Conservation (phyloP, 2,797 vertebrate species). For the Lacerta bilineata region DNA sequence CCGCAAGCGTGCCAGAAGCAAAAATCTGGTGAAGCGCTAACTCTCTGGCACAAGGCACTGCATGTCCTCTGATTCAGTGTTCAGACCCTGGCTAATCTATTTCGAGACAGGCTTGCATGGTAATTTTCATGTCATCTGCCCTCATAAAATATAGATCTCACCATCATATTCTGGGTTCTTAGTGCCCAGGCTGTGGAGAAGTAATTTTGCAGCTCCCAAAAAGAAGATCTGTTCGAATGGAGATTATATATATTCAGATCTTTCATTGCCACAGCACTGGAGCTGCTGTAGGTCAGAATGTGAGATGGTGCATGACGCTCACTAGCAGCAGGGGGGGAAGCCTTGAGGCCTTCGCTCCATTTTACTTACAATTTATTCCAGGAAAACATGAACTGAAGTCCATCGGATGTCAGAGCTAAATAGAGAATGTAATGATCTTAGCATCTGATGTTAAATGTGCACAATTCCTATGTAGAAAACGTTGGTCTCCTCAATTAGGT, state of each 20-base stretch:
- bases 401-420: constrained; percentile 5
- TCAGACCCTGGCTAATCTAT: constrained; percentile 11
- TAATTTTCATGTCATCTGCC: constrained; percentile 44
- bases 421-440: constrained; percentile 31
- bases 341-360: not conserved
- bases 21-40: constrained; percentile 54
- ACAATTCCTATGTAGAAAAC: constrained; percentile 8
- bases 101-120: constrained; percentile 21
- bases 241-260: not conserved
- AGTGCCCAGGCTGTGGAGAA: not conserved
- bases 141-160: constrained; percentile 43
- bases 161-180: constrained; percentile 17
- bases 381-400: constrained; percentile 20
- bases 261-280: not conserved
- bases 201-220: constrained; percentile 40
- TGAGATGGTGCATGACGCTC: not conserved
- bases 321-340: not conserved
- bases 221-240: constrained; percentile 17
- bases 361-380: constrained; percentile 33
- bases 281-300: not conserved
- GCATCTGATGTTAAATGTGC: constrained; percentile 10
- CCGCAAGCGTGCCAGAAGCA: constrained; percentile 33
- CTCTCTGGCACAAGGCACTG: constrained; percentile 40
- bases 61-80: constrained; percentile 53
- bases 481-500: not conserved